phyloP scores from a whole-genome alignment of 2,113 vertebrate species.

The Percopsis transmontana region DNA sequence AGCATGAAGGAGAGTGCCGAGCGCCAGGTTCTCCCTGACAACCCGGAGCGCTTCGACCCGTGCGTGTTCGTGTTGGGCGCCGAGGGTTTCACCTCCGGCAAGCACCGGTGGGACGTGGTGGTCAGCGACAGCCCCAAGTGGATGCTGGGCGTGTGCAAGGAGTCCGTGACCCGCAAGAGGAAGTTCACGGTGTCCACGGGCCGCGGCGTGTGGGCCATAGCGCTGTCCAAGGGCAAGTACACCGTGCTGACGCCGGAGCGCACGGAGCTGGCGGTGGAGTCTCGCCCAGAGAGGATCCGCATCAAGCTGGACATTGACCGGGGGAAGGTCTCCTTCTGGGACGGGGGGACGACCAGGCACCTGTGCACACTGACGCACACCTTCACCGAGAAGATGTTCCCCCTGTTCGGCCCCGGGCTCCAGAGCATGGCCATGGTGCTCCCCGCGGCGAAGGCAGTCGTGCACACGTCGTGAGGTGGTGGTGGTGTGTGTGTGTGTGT shows the following conservation, averaged over 20 bases:
- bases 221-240: constrained; percentile 73
- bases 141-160: constrained; percentile 75
- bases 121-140: constrained; percentile 77
- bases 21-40: constrained; percentile 63
- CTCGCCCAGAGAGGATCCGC: constrained; percentile 57
- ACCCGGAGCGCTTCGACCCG: constrained; percentile 76
- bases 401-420: constrained; percentile 81
- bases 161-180: constrained; percentile 72
- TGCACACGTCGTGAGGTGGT: constrained; percentile 64
- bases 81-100: constrained; percentile 71
- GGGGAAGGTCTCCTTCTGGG: constrained; percentile 75
- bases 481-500: not conserved
- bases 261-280: constrained; percentile 44
- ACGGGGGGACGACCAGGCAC: constrained; percentile 51
- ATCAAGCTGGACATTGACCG: constrained; percentile 71
- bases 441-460: constrained; percentile 58
- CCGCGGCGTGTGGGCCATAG: constrained; percentile 75
- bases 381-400: constrained; percentile 73
- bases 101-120: constrained; percentile 76
- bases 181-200: constrained; percentile 73
- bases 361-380: constrained; percentile 68
- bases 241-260: constrained; percentile 58
- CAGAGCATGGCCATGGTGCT: constrained; percentile 62
- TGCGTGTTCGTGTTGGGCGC: constrained; percentile 75
- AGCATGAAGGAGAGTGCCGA: constrained; percentile 65